Base-by-base conservation (phyloP, 2,113 vertebrate species). In the Callipepla californica region DNA sequence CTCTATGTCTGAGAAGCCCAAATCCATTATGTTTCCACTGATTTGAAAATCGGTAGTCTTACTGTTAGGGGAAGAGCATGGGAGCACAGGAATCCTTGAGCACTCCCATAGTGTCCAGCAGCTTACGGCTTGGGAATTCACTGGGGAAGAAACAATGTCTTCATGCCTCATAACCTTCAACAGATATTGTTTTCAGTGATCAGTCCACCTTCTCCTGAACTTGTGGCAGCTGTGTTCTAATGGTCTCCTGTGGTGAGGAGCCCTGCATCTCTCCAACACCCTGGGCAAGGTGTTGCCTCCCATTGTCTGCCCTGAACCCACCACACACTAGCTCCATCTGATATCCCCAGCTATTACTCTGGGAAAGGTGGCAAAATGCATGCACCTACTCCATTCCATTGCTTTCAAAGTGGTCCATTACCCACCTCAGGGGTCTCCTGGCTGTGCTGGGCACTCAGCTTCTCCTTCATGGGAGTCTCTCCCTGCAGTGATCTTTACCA, bases 361-460 rank as follows among this genome's bases (percentile, higher is more conserved):
- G 40, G 32, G 42, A 80, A 51, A 85, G 30, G 13, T 61, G 42
- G 15, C 2, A 68, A 61, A 89, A 84, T 26, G 2, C 23, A 10
- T 18, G 18, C 38, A 55, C 50, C n/a, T 26, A 9, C 36, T 73
- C 30, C 45, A 32, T 57, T 63, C 25, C 20, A 44, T 10, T 13
- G 11, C 30, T 34, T 28, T 61, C 5, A 12, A 1, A 76, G 20
- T 28, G 85, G n/a, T 47, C 42, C 32, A 69, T 20, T 44, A 23
- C 17, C 8, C 3, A 0, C 6, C 30, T 63, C 3, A 0, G 11
- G 30, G 32, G 4, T 75, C 48, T n/a, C 47, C 38, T 61, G 30
- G 25, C 13, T 28, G 2, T 38, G n/a, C 81, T 73, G 66, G 51
- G 23, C 0, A 0, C 6, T 20, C 6, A 47, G 25, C 13, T 75